A percentile compares a stretch with the other conserved stretches of the same genome.
Evolutionary conservation across 2,797 vertebrate species (phyloP).

Genomic region (Peromyscus melanophrys): DNA sequence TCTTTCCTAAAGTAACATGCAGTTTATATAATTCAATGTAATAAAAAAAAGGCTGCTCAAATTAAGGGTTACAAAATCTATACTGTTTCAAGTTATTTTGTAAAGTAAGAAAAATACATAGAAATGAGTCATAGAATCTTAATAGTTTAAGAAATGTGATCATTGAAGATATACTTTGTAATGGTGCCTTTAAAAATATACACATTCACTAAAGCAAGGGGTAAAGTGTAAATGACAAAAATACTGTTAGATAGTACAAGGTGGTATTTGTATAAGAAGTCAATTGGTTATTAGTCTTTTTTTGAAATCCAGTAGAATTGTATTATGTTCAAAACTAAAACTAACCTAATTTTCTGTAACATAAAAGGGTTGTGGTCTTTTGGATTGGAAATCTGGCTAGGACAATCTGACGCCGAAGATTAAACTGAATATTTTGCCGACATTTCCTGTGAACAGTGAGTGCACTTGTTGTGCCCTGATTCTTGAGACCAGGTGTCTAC

Average conservation of each 20-base stretch:
- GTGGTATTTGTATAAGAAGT: slow-evolving; percentile 73
- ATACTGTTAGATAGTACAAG: slow-evolving; percentile 78
- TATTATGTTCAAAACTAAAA: slow-evolving; percentile 80
- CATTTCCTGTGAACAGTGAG: slow-evolving; percentile 67
- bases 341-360: slow-evolving; percentile 75
- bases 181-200: slow-evolving; percentile 85
- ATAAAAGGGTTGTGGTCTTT: slow-evolving; percentile 72
- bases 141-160: slow-evolving; percentile 88
- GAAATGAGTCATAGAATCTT: slow-evolving; percentile 86
- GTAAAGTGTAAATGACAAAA: slow-evolving; percentile 78
- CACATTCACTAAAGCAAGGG: slow-evolving; percentile 84
- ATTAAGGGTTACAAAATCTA: slow-evolving; percentile 89
- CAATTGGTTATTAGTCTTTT: slow-evolving; percentile 77
- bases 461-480: slow-evolving; percentile 69
- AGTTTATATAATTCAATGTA: slow-evolving; percentile 81
- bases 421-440: slow-evolving; percentile 76
- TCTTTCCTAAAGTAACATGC: slow-evolving; percentile 76
- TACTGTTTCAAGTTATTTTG: slow-evolving; percentile 88
- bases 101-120: slow-evolving; percentile 90
- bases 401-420: slow-evolving; percentile 64
- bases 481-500: slow-evolving; percentile 75
- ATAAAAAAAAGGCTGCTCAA: slow-evolving; percentile 83
- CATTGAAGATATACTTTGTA: slow-evolving; percentile 84
- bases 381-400: slow-evolving; percentile 73
- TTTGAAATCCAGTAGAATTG: slow-evolving; percentile 79